Base-by-base conservation (phyloP, 2,797 vertebrate genomes). In the Scolopax bukidnonensis region DNA sequence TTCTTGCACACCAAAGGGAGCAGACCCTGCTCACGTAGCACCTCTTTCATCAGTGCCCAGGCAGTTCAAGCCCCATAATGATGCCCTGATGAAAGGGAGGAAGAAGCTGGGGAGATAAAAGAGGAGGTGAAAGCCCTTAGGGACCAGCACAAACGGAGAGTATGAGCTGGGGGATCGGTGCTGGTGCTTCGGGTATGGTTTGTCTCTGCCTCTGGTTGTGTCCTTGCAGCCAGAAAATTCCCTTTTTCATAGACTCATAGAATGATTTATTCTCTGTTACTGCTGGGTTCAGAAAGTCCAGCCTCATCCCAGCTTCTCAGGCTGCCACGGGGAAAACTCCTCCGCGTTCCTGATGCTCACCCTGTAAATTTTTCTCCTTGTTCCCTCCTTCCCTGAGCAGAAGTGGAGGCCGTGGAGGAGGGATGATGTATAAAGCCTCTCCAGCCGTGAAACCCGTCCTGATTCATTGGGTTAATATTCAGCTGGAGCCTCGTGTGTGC, bases 391-490 rank as follows among this genome's bases (percentile, higher is more conserved):
- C 77, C 68, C 71, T 10, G 70, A 40, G 84, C 86, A 82, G 81
- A 3, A 51, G 86, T 61, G 40, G 91, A 20, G 20, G 82, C 84
- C 0, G 8, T 20, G 74, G 21, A 54, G 75, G 41, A 61, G 56
- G 36, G 67, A 28, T 67, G 92, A 86, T 68, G 36, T 48, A 24
- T 59, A 16, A 47, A 50, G 54, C 87, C 56, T 87, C 86, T 73
- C 16, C 73, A 60, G 87, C 53, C 54, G 12, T 43, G 80, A 94
- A 71, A 89, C 20, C 63, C 43, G 2, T 10, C 6, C 45, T 94
- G 95, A 93, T 91, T 90, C 93, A 65, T 74, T 4, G 11, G 32
- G 79, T 57, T 40, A 50, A 12, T 83, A 84, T 32, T 36, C 28
- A 94, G 28, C 65, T 19, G 2, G 92, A 90, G 85, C 82, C 27